phyloP scores from a whole-genome alignment of 2,797 vertebrate genomes.

The Phaenicophaeus curvirostris region DNA sequence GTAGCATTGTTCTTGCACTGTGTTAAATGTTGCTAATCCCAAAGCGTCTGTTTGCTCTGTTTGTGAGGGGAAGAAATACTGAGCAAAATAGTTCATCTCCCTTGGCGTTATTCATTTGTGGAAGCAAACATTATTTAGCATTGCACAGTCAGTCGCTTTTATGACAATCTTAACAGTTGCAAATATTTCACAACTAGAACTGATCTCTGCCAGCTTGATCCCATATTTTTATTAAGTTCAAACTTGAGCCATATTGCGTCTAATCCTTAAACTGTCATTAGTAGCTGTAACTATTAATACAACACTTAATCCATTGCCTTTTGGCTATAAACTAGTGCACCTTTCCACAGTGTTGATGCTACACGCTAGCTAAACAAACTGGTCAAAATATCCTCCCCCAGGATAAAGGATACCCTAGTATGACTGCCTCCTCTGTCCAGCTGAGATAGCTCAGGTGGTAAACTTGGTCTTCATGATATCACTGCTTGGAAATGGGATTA shows the following conservation, averaged over 20 bases:
- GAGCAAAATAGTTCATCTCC: neutral
- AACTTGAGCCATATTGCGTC: neutral
- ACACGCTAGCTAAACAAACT: neutral
- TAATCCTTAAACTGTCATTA: neutral
- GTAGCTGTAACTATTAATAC: neutral
- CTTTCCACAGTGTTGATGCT: neutral
- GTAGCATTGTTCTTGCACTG: neutral
- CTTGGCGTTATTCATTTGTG: neutral
- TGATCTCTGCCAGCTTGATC: neutral
- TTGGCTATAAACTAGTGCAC: neutral
- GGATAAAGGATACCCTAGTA: neutral
- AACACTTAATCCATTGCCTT: neutral
- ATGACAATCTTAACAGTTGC: neutral
- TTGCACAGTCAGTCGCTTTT: neutral
- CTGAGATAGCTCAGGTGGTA: neutral
- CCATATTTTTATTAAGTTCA: neutral
- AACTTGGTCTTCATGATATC: neutral
- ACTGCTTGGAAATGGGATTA: constrained; percentile 20
- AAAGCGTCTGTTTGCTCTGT: constrained; percentile 4
- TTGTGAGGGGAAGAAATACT: neutral
- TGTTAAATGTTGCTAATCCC: neutral
- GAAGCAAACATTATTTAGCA: neutral
- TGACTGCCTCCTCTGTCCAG: neutral
- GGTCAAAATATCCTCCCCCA: neutral
- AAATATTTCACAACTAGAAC: neutral